phyloP scores from a whole-genome alignment of 2,797 vertebrate species.

The Scyliorhinus canicula region DNA sequence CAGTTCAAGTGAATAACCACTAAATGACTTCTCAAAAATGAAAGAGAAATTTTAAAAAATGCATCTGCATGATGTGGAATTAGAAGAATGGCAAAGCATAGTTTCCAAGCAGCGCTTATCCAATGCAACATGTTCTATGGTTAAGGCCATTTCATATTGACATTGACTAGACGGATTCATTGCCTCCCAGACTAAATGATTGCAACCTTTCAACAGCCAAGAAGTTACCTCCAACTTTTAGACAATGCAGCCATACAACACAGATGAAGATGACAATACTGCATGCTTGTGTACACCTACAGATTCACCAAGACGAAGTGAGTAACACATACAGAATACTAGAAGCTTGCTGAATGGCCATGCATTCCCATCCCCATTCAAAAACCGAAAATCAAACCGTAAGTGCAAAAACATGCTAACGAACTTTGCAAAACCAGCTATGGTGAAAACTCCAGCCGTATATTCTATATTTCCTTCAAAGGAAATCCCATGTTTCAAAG shows the following conservation, averaged over 20 bases:
- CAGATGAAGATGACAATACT: background rate
- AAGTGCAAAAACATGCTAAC: background rate
- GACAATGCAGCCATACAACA: background rate
- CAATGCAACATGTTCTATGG: background rate
- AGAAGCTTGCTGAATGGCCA: background rate
- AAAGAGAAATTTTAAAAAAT: background rate
- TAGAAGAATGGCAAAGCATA: background rate
- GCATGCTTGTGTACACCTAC: background rate
- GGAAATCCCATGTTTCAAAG: background rate
- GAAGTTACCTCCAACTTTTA: background rate
- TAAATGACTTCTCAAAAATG: conserved; percentile 7
- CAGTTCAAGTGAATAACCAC: conserved; percentile 5
- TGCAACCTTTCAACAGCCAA: background rate
- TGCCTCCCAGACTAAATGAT: background rate
- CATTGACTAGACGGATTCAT: background rate
- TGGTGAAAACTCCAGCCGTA: background rate
- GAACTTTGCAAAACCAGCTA: background rate
- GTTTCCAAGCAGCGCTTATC: background rate
- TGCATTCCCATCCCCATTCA: background rate
- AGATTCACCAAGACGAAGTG: background rate
- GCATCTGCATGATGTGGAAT: background rate
- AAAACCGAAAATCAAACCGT: background rate
- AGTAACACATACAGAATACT: background rate
- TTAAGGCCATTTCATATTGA: background rate
- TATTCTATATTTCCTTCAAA: background rate